phyloP scores from a whole-genome alignment of 2,797 vertebrate species.

The Lemur catta region DNA sequence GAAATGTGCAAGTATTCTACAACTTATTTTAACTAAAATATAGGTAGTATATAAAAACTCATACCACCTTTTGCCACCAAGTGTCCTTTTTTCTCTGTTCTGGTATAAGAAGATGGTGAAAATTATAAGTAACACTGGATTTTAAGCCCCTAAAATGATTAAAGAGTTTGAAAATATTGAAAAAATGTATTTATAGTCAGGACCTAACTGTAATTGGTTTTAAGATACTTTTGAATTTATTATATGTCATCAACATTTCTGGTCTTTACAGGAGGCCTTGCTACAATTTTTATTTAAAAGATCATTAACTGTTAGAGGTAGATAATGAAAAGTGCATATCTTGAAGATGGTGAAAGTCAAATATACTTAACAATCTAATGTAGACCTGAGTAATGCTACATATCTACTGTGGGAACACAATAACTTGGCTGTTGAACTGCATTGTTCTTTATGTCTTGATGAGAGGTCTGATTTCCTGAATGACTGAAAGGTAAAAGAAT shows the following conservation, averaged over 20 bases:
- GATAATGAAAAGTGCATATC: not conserved
- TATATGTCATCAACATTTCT: not conserved
- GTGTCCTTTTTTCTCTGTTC: not conserved
- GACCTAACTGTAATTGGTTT: not conserved
- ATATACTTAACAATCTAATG: not conserved
- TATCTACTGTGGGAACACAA: not conserved
- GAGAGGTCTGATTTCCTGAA: not conserved
- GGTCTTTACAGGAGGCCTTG: not conserved
- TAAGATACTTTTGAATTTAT: not conserved
- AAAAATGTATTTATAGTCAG: not conserved
- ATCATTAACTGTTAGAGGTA: not conserved
- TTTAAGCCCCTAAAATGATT: not conserved
- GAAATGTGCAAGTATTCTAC: not conserved
- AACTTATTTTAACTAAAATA: slow-evolving; percentile 27
- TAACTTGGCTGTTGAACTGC: not conserved
- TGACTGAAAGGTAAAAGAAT: not conserved
- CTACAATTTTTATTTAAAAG: not conserved
- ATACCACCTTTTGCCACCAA: not conserved
- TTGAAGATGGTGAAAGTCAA: not conserved
- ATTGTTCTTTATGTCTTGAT: not conserved
- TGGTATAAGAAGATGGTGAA: not conserved
- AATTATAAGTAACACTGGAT: not conserved
- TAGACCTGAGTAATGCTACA: not conserved
- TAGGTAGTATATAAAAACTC: not conserved
- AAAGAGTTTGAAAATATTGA: not conserved